Base-by-base conservation (phyloP, 2,888 invertebrate genomes). In the Nyleta sp. region DNA sequence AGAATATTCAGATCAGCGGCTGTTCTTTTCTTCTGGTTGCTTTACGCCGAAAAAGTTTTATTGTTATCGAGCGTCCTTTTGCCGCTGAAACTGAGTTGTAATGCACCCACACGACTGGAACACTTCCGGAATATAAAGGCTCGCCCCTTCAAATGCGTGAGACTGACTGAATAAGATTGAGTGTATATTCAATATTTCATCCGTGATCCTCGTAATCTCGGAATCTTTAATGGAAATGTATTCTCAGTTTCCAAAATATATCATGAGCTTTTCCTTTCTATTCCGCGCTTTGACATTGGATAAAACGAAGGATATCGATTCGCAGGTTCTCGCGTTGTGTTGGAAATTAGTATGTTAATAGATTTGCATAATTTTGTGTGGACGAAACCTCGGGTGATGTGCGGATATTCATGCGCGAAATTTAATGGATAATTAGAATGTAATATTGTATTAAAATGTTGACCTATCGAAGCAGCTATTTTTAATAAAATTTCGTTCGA, bases 131-230 rank as follows among this genome's bases (percentile, higher is more conserved):
- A 74, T 78, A 78, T 60, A 71, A 78, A 74, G 74, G 40, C 33
- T 46, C 40, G 55, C 55, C 65, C 78, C 71, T 72, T 70, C 48
- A 65, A 76, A 70, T 70, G 64, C 35, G 68, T 64, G 55, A 44
- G 50, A 35, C 70, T 53, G 67, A 59, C 74, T 70, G 70, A 76
- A 76, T 70, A 76, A 76, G 76, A 70, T 76, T 59, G 76, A 76
- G 76, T 76, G 59, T 76, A 70, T 70, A 77, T 77, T 77, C 76
- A 77, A 77, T 77, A 77, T 77, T 77, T 77, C 76, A 77, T 71
- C 22, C 71, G 44, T 65, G 76, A 77, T 77, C 76, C 60, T 59
- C 52, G 65, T 77, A 77, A 77, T 77, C 71, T 77, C 44, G 46
- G 38, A 77, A 77, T 71, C 76, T 71, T 77, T 77, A 77, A 77